Evolutionary conservation across 2,888 invertebrate genomes (phyloP).

Genomic region (Apodemia duryi): DNA sequence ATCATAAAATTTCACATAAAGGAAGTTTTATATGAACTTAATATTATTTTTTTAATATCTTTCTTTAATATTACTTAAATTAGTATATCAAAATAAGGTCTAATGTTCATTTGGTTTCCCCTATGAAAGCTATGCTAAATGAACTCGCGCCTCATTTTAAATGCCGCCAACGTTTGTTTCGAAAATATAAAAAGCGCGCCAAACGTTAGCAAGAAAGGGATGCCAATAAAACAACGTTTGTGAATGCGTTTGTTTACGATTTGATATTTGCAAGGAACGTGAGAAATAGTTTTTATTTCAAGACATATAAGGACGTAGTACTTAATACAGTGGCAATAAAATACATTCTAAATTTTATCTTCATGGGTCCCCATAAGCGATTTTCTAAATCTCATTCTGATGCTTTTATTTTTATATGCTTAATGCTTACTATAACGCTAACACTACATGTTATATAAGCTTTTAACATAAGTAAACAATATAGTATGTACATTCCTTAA

Average conservation of each 20-base stretch:
- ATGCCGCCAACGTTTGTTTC: conserved; percentile 74
- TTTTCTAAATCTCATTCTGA: too few relatives aligned
- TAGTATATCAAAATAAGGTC: conserved; percentile 74
- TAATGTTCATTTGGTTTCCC: conserved; percentile 59
- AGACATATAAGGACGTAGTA: conserved; percentile 59
- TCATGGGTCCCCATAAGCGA: neutral
- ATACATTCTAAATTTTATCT: conserved; percentile 44
- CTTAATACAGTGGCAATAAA: conserved; percentile 52
- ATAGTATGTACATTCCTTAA: too few relatives aligned
- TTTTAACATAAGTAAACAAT: too few relatives aligned
- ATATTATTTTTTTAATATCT: conserved; percentile 45
- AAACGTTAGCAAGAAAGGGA: conserved; percentile 73
- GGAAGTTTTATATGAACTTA: conserved; percentile 30
- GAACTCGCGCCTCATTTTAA: conserved; percentile 72
- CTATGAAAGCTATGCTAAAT: conserved; percentile 63
- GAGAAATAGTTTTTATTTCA: conserved; percentile 72
- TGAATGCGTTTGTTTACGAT: conserved; percentile 73
- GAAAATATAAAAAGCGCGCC: conserved; percentile 73
- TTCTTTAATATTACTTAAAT: conserved; percentile 51
- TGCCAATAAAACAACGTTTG: conserved; percentile 74
- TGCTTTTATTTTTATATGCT: too few relatives aligned
- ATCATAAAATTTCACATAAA: conserved; percentile 24
- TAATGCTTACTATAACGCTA: too few relatives aligned
- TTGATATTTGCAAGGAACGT: conserved; percentile 60
- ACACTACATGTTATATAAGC: too few relatives aligned